Evolutionary conservation across 2,888 invertebrate genomes (phyloP), one percentile per base, ranked within the genome.

Genomic region (Frankliniella intonsa): DNA sequence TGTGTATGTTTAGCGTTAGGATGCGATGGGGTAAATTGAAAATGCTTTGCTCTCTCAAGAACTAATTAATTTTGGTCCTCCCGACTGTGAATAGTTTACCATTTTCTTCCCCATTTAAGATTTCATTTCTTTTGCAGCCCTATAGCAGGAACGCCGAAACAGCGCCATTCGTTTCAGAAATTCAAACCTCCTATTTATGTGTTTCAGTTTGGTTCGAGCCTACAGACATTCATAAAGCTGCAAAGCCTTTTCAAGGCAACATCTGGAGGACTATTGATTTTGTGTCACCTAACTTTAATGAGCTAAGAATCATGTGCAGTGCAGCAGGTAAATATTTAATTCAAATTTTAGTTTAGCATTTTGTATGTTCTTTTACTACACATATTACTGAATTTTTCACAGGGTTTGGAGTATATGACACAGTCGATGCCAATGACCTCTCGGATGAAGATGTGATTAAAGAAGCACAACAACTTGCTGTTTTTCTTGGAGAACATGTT

Each of bases 121-220:
- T 5, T 38, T 38, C 38, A 38, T 38, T 25, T 22, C 51, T 25
- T 80, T 81, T 25, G 19, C n/a, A n/a, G n/a, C n/a, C n/a, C n/a
- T n/a, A n/a, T n/a, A n/a, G n/a, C n/a, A n/a, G n/a, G n/a, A n/a
- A 38, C 3, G 2, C 38, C 38, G 38, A 38, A 38, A 38, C 2
- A 38, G 80, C 80, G 51, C 80, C 80, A 80, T 27, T 10, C 65
- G 80, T 65, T 81, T 19, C n/a, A 81, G 5, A 38, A 2, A 38
- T 38, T 38, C 38, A 38, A 38, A 38, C 38, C 38, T 17, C 10
- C 38, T 25, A 3, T 51, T 38, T 14, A 27, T 62, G n/a, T 62
- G 62, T 62, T 62, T 62, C 91, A 93, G 96, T 96, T 11, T 95
- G 96, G 90, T 97, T 93, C 87, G 97, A 97, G 87, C 96, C 97